Evolutionary conservation across 1,140 invertebrate genomes (phyloP).

Genomic region (Nylanderia fulva): DNA sequence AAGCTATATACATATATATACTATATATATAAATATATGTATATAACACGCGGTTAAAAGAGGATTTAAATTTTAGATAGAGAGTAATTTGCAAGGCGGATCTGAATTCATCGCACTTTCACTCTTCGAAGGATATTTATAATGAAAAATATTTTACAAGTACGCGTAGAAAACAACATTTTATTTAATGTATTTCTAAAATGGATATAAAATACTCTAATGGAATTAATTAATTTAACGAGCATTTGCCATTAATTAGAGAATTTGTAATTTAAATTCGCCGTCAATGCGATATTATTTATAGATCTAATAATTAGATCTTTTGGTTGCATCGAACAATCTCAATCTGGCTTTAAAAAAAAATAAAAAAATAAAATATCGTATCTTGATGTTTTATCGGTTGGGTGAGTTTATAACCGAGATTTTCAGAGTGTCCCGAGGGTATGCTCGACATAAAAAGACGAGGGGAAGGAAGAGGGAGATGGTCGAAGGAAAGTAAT

Average conservation of each 20-base stretch:
- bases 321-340: too few species aligned
- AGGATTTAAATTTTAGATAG: not conserved
- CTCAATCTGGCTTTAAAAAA: too few species aligned
- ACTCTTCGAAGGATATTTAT: not conserved
- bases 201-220: not conserved
- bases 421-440: constrained; percentile 1
- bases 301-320: too few species aligned
- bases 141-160: not conserved
- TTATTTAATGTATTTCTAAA: not conserved
- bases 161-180: not conserved
- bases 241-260: not conserved
- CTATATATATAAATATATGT: too few species aligned
- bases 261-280: too few species aligned
- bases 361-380: not conserved
- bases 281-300: too few species aligned
- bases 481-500: constrained; percentile 18
- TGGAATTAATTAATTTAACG: not conserved
- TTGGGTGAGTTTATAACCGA: constrained; percentile 17
- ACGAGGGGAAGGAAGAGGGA: too few species aligned
- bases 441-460: constrained; percentile 5
- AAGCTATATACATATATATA: not conserved
- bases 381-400: constrained; percentile 3
- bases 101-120: not conserved
- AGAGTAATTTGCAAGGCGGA: not conserved
- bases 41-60: not conserved